These are phyloP conservation scores for Microtus oregoni DNA, from an alignment of 2,113 vertebrate genomes.

Conservation along the genomic window DNA sequence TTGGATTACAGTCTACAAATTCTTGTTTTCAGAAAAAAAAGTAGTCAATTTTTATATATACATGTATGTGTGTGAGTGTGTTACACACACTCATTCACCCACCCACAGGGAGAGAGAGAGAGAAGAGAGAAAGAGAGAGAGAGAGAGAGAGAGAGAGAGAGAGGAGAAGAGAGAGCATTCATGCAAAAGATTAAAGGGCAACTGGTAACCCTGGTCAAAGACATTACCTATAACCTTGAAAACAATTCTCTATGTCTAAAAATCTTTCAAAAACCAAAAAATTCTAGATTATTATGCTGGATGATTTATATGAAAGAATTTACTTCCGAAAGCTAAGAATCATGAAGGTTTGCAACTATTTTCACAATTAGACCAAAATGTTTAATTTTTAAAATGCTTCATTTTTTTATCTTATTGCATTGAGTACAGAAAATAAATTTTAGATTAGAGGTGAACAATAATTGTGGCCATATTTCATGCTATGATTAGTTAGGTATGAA, in stretches of 20 bases:
- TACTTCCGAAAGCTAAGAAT: conserved; percentile 52
- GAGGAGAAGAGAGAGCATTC: too few relatives aligned
- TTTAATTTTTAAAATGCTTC: conserved; percentile 62
- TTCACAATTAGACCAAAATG: conserved; percentile 58
- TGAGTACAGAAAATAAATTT: conserved; percentile 59
- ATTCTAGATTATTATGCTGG: conserved; percentile 11
- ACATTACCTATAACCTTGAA: conserved; percentile 17
- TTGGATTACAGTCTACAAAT: conserved; percentile 69
- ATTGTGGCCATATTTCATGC: conserved; percentile 5
- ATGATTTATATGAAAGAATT: conserved; percentile 47
- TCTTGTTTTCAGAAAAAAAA: conserved; percentile 67
- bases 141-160: neutral
- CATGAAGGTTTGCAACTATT: conserved; percentile 57
- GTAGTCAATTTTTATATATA: neutral
- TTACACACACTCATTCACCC: neutral
- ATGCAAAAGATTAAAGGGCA: neutral
- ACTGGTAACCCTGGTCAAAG: conserved; percentile 31
- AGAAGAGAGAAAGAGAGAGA: neutral
- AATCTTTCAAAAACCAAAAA: conserved; percentile 18
- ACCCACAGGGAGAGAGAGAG: neutral
- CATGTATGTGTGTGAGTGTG: neutral
- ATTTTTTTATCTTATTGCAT: conserved; percentile 47
- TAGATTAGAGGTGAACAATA: conserved; percentile 49
- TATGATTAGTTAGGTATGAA: conserved; percentile 49
- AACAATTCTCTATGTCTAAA: conserved; percentile 47